Percentiles rank a stretch among this genome's conserved stretches.
phyloP scores from a whole-genome alignment of 30 jellyfish, hydroid and myxozoan species.

The Hydractinia symbiolongicarpus region DNA sequence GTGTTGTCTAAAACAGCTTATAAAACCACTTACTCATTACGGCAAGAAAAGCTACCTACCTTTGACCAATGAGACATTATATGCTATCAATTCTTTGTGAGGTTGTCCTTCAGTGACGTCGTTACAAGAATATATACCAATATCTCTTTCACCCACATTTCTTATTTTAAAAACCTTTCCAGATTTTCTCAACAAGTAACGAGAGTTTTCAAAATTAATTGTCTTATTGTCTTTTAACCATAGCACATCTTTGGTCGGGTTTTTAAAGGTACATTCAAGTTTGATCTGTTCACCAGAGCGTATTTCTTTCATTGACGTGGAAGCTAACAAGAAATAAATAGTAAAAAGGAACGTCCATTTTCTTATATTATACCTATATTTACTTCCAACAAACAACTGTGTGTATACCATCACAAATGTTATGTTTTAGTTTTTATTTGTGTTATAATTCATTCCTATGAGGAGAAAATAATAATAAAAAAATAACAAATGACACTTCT shows the following conservation, averaged over 20 bases:
- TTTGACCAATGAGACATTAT: constrained; percentile 6
- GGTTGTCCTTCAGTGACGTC: neutral
- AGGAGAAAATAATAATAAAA: too few relatives aligned
- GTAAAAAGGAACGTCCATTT: constrained; percentile 1
- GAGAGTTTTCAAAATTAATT: neutral
- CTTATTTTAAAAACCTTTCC: neutral
- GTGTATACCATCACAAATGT: too few relatives aligned
- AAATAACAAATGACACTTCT: too few relatives aligned
- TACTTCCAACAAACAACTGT: too few relatives aligned
- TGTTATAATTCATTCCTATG: too few relatives aligned
- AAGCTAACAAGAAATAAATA: constrained; percentile 4
- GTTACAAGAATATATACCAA: constrained; percentile 8
- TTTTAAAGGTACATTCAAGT: constrained; percentile 4
- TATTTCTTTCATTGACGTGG: neutral
- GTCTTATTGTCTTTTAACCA: neutral
- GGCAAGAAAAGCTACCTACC: neutral
- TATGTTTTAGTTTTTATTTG: too few relatives aligned
- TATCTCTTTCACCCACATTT: neutral
- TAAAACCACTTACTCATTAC: too few relatives aligned
- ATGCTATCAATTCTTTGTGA: neutral
- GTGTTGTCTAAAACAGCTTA: too few relatives aligned
- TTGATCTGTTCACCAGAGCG: constrained; percentile 1
- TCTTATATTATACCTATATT: neutral
- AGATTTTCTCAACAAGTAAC: neutral
- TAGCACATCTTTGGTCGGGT: neutral